Evolutionary conservation across 2,113 vertebrate genomes (phyloP).

Genomic region (Oncorhynchus mykiss): DNA sequence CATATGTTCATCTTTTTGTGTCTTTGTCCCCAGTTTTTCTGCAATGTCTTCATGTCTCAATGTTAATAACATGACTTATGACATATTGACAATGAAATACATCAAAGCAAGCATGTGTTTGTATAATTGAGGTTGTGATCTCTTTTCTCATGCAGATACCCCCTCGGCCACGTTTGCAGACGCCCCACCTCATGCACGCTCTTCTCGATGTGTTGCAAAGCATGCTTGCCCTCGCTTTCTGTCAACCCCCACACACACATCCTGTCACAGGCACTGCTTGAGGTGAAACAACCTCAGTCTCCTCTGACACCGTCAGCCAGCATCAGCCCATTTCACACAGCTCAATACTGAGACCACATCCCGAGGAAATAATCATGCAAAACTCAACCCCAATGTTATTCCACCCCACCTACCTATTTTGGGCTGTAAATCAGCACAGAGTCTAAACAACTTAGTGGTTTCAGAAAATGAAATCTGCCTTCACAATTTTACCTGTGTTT

Average conservation of each 20-base stretch:
- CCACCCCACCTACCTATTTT: constrained; percentile 46
- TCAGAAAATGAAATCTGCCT: neutral
- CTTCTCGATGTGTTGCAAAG: neutral
- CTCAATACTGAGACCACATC: constrained; percentile 60
- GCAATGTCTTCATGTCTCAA: too few relatives aligned
- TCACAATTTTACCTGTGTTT: neutral
- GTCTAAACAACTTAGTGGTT: neutral
- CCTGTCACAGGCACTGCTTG: constrained; percentile 58
- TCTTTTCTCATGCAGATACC: neutral
- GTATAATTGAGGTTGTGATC: neutral
- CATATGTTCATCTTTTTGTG: too few relatives aligned
- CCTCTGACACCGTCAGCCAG: constrained; percentile 55
- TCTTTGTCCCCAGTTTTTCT: too few relatives aligned
- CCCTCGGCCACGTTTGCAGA: neutral
- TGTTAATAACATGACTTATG: too few relatives aligned
- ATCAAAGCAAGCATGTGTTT: too few relatives aligned
- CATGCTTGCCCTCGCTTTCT: constrained; percentile 9
- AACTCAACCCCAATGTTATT: constrained; percentile 21
- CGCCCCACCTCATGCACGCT: neutral
- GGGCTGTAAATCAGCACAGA: constrained; percentile 14
- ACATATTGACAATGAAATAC: too few relatives aligned
- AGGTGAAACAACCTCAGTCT: constrained; percentile 53
- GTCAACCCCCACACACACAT: constrained; percentile 29
- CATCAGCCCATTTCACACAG: constrained; percentile 34
- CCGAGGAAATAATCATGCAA: constrained; percentile 62